Base-by-base conservation (phyloP, 2,888 invertebrate species). In the Carterocephalus palaemon region DNA sequence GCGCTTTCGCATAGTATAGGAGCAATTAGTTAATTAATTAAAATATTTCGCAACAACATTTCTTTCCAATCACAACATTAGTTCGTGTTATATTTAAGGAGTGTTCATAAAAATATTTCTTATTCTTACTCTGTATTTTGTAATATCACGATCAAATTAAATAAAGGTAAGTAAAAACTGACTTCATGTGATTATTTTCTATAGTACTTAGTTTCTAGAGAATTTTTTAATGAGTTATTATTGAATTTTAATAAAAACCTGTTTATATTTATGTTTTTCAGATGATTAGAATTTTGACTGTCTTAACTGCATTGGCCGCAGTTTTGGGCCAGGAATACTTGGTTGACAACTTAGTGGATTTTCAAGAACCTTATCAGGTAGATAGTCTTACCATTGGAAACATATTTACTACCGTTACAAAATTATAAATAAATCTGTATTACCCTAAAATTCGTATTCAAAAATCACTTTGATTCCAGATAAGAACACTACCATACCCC, bases 301-400 rank as follows among this genome's bases (percentile, higher is more conserved):
- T 39, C 28, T 38, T 49, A 26, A 32, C 60, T 1, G 24, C 57
- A 15, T 3, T 67, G 4, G 45, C 55, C n/a, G 39, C 45, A 36
- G 51, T 46, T 1, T 46, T 48, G 16, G 49, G 54, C 29, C 29
- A 40, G 2, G 51, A 56, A 13, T 46, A 57, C 2, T 57, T 63
- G 2, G 47, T 60, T 3, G 59, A 59, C 16, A 66, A 67, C 31
- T 22, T 60, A 10, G 59, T 70, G n/a, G 63, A 62, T 49, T 64
- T 54, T 53, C 56, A 54, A 19, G 46, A 51, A 22, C 54, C 56
- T 1, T 46, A 52, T 38, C 57, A 53, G 16, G 65, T 67, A 56
- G n/a, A n/a, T n/a, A n/a, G n/a, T n/a, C n/a, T n/a, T n/a, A n/a
- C n/a, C n/a, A n/a, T n/a, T n/a, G n/a, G n/a, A n/a, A n/a, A n/a